Conservation (phyloP, 2,797 vertebrate species). For the Yasuhikotakia modesta region DNA sequence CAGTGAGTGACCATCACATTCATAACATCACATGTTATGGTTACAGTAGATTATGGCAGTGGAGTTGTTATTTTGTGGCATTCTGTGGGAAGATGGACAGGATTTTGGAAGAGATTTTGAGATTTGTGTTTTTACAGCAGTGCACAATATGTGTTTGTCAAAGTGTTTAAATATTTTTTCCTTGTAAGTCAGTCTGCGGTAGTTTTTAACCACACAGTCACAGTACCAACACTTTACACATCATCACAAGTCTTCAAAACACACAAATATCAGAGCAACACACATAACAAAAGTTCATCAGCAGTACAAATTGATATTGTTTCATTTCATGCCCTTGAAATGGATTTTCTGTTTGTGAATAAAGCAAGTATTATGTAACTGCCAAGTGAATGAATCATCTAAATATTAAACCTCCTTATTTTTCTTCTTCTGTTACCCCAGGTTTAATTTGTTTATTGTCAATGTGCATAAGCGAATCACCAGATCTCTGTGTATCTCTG, state of each 20-base stretch:
- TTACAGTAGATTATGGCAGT: slow-evolving; percentile 44
- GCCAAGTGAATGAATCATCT: background rate
- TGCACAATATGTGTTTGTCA: slow-evolving; percentile 12
- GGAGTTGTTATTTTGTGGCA: slow-evolving; percentile 42
- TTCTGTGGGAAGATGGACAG: slow-evolving; percentile 22
- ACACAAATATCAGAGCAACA: background rate
- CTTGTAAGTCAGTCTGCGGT: slow-evolving; percentile 43
- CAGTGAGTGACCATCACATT: slow-evolving; percentile 18
- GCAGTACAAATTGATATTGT: background rate
- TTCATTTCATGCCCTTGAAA: background rate
- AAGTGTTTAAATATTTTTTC: slow-evolving; percentile 27
- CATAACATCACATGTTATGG: slow-evolving; percentile 4
- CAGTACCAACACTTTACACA: too few relatives aligned
- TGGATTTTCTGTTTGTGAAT: background rate
- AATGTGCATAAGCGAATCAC: slow-evolving; percentile 56
- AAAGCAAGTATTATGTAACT: background rate
- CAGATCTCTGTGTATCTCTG: slow-evolving; percentile 71
- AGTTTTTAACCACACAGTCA: too few relatives aligned
- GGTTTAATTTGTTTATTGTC: slow-evolving; percentile 56
- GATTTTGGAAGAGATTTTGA: background rate
- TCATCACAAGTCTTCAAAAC: background rate
- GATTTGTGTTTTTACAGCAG: background rate
- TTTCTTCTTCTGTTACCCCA: slow-evolving; percentile 37
- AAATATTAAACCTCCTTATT: too few relatives aligned
- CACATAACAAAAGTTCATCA: background rate